Evolutionary conservation across 2,113 vertebrate genomes (phyloP).

Genomic region (Perognathus longimembris): DNA sequence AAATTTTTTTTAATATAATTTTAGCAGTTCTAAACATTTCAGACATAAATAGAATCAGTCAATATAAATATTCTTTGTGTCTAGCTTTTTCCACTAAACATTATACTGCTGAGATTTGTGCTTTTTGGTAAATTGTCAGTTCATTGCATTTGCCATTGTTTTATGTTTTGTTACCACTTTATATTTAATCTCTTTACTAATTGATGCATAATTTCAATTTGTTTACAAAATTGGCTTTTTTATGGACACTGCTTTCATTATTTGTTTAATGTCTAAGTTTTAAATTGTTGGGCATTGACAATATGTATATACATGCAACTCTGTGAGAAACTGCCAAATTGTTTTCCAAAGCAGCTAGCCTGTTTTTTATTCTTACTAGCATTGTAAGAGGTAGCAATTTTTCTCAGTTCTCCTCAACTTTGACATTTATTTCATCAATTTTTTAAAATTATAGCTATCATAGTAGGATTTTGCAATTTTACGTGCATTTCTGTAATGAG

Average conservation of each 20-base stretch:
- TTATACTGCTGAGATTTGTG: neutral
- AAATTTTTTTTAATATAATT: neutral
- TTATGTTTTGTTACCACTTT: neutral
- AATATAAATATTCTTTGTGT: neutral
- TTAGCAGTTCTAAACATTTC: neutral
- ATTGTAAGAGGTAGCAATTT: neutral
- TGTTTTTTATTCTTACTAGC: neutral
- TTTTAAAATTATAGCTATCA: neutral
- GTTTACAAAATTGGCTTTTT: neutral
- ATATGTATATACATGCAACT: neutral
- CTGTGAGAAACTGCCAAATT: neutral
- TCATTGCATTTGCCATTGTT: neutral
- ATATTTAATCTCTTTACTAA: neutral
- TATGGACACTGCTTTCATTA: neutral
- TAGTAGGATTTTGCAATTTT: neutral
- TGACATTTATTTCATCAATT: neutral
- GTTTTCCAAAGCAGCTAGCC: neutral
- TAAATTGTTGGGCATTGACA: neutral
- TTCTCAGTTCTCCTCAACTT: neutral
- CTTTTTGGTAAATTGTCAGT: neutral
- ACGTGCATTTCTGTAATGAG: neutral
- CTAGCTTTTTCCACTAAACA: neutral
- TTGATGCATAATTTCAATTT: neutral
- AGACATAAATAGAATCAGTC: neutral
- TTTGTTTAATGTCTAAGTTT: slow-evolving; percentile 9